These are phyloP conservation scores for Coregonus suidteri DNA, from an alignment of 2,797 vertebrate species.

Conservation along the genomic window DNA sequence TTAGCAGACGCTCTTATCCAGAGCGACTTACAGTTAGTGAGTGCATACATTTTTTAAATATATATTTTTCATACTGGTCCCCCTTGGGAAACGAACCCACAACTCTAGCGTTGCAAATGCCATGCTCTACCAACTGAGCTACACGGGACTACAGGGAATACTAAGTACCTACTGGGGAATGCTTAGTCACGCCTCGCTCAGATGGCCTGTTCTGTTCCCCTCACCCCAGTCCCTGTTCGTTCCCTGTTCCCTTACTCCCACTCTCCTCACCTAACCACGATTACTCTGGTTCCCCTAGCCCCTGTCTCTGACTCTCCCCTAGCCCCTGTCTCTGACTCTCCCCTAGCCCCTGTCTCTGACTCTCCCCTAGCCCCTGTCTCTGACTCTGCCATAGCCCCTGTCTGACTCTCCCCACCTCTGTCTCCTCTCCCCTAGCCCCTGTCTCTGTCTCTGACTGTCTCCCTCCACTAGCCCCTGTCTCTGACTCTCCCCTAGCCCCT, in stretches of 20 bases:
- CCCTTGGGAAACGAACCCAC: no score
- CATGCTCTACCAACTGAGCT: no score
- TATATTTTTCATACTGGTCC: no score
- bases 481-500: neutral
- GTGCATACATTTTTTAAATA: no score
- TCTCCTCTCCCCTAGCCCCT: no score
- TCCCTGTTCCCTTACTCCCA: conserved; percentile 40
- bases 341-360: neutral
- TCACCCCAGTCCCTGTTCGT: neutral
- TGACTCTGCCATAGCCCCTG: conserved; percentile 19
- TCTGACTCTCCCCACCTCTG: no score
- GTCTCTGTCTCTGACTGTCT: no score
- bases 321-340: neutral
- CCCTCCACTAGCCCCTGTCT: neutral
- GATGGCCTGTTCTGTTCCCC: neutral
- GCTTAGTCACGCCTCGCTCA: conserved; percentile 79
- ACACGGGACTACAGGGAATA: conserved; percentile 66
- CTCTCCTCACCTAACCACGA: conserved; percentile 35
- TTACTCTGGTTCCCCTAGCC: neutral
- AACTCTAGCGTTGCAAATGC: no score
- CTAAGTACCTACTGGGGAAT: conserved; percentile 78
- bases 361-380: no score
- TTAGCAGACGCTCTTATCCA: no score
- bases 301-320: neutral
- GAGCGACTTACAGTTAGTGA: no score